Conservation (phyloP, 2,888 invertebrate species). For the Sarcophaga variegata region DNA sequence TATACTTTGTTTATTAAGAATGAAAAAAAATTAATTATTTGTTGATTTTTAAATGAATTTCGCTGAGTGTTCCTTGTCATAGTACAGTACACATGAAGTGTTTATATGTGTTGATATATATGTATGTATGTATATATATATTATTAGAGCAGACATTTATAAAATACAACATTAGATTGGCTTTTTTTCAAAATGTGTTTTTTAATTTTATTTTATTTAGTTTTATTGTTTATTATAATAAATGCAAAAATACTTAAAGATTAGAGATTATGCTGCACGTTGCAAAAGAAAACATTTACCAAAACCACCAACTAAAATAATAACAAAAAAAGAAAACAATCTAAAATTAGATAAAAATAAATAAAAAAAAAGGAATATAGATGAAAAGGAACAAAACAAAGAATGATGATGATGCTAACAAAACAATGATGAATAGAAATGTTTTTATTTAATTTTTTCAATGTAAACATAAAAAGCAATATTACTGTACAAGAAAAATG, state of each 20-base stretch:
- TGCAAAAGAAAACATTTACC: slow-evolving; percentile 76
- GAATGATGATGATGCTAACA: slow-evolving; percentile 55
- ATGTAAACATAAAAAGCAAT: slow-evolving; percentile 51
- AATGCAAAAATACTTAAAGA: slow-evolving; percentile 65
- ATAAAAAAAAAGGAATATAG: slow-evolving; percentile 69
- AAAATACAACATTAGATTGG: slow-evolving; percentile 60
- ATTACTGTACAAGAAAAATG: slow-evolving; percentile 52
- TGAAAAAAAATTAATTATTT: background rate
- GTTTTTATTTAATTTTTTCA: background rate
- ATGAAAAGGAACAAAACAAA: slow-evolving; percentile 68
- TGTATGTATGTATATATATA: slow-evolving; percentile 40
- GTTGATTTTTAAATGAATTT: slow-evolving; percentile 26
- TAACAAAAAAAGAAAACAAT: slow-evolving; percentile 74
- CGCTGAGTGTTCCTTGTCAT: slow-evolving; percentile 40
- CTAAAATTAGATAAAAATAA: slow-evolving; percentile 79
- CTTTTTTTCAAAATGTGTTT: slow-evolving; percentile 69
- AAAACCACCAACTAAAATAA: slow-evolving; percentile 80
- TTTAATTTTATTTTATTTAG: slow-evolving; percentile 72
- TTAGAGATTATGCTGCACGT: slow-evolving; percentile 68
- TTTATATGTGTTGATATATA: background rate
- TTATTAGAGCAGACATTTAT: slow-evolving; percentile 60
- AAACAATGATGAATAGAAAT: slow-evolving; percentile 56
- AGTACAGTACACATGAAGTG: slow-evolving; percentile 28
- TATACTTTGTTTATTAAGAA: no score
- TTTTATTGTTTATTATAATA: slow-evolving; percentile 53